Base-by-base conservation (phyloP, 2,797 vertebrate species). In the Brachymystax lenok region DNA sequence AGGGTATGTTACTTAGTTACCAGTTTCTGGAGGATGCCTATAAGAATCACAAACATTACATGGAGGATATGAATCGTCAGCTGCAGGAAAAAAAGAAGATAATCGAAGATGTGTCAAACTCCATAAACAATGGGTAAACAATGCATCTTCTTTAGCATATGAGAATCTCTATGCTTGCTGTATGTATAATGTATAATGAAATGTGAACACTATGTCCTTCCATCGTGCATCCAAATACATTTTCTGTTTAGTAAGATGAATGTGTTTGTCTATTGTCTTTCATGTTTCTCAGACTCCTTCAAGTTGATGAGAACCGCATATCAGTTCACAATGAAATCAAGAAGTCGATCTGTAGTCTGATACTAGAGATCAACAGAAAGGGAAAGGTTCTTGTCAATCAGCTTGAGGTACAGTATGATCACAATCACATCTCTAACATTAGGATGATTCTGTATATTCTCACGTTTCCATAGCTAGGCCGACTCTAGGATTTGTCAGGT, bases 11-110 rank as follows among this genome's bases (percentile, higher is more conserved):
- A 12, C 71, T 3, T 75, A 93, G 92, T 83, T 98, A 97, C 66
- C 96, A 97, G 82, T 97, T 98, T 90, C 94, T 97, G 86, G 95
- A 97, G 88, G 96, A 98, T 90, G 97, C 96, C 81, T 97, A 95
- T 90, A 95, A 94, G 79, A 96, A 95, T 89, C 96, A 97, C 89
- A 96, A 95, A 86, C 94, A 94, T 76, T 95, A 96, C 81, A 96
- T 98, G 91, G 96, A 96, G 84, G 95, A 89, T 33, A 88, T 98
- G 83, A 96, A 95, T 64, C 93, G 90, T 27, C 97, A 97, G 87
- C 82, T 98, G 80, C 94, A 96, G 92, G 96, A 98, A 89, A 98
- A 97, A 88, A 96, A 91, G 81, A 96, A 95, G 82, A 92, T 95
- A 10, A 96, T 97, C 77, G 95, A 97, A 77, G 95, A 95, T 14